These are phyloP conservation scores for Umimayanthus chanpuru DNA, from an alignment of 92 coral and sea anemone species.

Conservation along the genomic window DNA sequence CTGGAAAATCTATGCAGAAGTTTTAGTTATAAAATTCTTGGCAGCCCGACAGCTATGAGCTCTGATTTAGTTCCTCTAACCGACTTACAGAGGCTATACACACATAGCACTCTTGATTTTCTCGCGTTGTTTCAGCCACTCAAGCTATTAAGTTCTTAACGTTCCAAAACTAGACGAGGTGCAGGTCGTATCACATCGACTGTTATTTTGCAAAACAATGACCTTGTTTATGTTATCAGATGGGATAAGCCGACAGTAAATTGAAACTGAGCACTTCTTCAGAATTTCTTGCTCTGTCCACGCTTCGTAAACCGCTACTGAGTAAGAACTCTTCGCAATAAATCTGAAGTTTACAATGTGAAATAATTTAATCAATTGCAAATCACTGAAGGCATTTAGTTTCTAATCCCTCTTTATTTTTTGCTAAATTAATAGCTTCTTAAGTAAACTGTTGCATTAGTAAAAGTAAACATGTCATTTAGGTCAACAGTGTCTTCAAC, in stretches of 20 bases:
- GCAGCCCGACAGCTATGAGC: background rate
- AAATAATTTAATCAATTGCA: background rate
- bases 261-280: background rate
- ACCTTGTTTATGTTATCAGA: background rate
- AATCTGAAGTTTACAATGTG: background rate
- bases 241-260: too few relatives aligned
- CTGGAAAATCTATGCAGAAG: background rate
- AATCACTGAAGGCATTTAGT: background rate
- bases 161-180: background rate
- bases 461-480: background rate
- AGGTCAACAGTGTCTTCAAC: background rate
- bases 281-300: background rate
- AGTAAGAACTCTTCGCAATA: background rate
- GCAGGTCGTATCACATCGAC: background rate
- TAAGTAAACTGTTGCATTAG: conserved; percentile 10
- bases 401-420: conserved; percentile 21
- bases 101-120: too few relatives aligned
- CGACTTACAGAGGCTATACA: background rate
- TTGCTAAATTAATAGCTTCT: conserved; percentile 13
- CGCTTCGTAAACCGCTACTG: background rate
- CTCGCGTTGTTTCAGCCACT: background rate
- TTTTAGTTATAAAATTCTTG: background rate
- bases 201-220: conserved; percentile 4
- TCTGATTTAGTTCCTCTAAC: background rate
- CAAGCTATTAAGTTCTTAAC: background rate